A percentile compares a stretch with the other conserved stretches of the same genome.
These are phyloP conservation scores for Brachylomia viminalis DNA, from an alignment of 2,888 invertebrate genomes.

Conservation along the genomic window DNA sequence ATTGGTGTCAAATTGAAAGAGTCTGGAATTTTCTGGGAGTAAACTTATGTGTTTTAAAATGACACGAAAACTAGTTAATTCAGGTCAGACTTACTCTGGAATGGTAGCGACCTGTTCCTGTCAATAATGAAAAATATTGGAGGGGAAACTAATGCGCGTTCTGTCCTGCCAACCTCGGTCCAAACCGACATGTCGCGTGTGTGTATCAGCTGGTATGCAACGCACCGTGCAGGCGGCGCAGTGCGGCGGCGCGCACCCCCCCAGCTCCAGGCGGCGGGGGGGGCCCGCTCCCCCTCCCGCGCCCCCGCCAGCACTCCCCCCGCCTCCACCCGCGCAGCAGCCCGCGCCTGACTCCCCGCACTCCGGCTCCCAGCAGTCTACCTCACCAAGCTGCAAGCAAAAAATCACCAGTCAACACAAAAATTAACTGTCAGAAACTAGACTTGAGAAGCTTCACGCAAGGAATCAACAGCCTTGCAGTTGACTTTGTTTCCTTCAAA, in stretches of 20 bases:
- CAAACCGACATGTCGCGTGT: slow-evolving; percentile 20
- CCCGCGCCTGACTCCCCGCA: slow-evolving; percentile 94
- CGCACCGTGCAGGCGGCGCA: slow-evolving; percentile 90
- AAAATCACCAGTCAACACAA: slow-evolving; percentile 18
- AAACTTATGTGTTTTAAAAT: not conserved
- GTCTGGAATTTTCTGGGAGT: not conserved
- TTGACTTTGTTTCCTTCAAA: not conserved
- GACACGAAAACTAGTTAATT: not conserved
- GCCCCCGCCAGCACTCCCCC: slow-evolving; percentile 78
- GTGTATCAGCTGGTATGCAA: slow-evolving; percentile 43
- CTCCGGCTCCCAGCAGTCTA: slow-evolving; percentile 97
- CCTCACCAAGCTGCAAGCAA: slow-evolving; percentile 93
- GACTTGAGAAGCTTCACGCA: not conserved
- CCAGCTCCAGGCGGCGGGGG: slow-evolving; percentile 90
- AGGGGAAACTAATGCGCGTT: not conserved
- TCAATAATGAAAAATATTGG: not conserved
- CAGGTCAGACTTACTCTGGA: not conserved
- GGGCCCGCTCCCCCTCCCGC: slow-evolving; percentile 85
- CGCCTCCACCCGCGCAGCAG: slow-evolving; percentile 92
- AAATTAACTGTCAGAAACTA: not conserved
- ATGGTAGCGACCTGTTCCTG: not conserved
- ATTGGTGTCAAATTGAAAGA: not conserved
- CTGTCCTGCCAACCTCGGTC: slow-evolving; percentile 29
- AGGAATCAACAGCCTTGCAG: not conserved
- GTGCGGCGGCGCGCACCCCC: slow-evolving; percentile 93